Percentiles rank a stretch among this genome's conserved stretches.
phyloP scores from a whole-genome alignment of 1,140 invertebrate species.

The Ceratina japonica region DNA sequence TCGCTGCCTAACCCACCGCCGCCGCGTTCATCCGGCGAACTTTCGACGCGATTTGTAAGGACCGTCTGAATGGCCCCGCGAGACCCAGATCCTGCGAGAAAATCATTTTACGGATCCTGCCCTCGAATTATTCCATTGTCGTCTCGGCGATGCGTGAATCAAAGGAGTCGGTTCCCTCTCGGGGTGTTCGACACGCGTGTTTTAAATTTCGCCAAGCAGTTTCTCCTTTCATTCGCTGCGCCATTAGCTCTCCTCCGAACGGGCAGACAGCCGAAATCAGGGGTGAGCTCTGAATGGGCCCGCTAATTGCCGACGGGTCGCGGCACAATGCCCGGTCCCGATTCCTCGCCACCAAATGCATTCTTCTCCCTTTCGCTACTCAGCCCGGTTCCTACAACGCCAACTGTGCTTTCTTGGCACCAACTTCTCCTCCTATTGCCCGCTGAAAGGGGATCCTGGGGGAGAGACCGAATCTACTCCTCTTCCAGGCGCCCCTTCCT shows the following conservation, averaged over 20 bases:
- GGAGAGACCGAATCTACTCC: background rate
- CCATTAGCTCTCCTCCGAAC: constrained; percentile 32
- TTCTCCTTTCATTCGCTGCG: constrained; percentile 14
- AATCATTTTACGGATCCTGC: constrained; percentile 14
- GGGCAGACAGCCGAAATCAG: constrained; percentile 31
- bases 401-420: constrained; percentile 54
- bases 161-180: constrained; percentile 8
- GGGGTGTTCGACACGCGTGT: constrained; percentile 45
- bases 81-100: background rate
- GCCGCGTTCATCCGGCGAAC: constrained; percentile 24
- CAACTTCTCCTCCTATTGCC: constrained; percentile 43
- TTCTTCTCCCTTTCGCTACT: constrained; percentile 60
- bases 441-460: constrained; percentile 16
- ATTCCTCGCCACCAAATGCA: constrained; percentile 48
- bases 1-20: constrained; percentile 64
- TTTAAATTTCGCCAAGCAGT: constrained; percentile 58
- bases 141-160: background rate
- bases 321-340: constrained; percentile 60
- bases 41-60: constrained; percentile 22
- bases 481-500: background rate
- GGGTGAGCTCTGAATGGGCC: constrained; percentile 55
- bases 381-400: constrained; percentile 27
- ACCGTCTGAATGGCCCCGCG: background rate
- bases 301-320: constrained; percentile 65
- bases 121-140: constrained; percentile 18